These are phyloP conservation scores for Clepsis dumicolana DNA, from an alignment of 2,888 invertebrate species.

Conservation along the genomic window DNA sequence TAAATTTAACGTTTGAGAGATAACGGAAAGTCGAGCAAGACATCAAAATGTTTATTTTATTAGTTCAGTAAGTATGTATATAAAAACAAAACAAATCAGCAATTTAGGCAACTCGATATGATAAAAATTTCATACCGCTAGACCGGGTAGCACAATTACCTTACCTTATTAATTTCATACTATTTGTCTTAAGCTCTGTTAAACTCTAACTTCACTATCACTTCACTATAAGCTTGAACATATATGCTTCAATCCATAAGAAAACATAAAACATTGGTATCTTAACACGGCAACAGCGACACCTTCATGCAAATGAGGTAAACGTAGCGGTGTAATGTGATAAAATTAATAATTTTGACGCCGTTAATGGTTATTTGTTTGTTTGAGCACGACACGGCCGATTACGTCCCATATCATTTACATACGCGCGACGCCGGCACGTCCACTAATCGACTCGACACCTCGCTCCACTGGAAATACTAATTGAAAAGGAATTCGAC, in stretches of 20 bases:
- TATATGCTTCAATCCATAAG: slow-evolving; percentile 15
- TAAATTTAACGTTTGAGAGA: slow-evolving; percentile 20
- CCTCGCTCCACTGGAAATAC: slow-evolving; percentile 40
- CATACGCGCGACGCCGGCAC: slow-evolving; percentile 58
- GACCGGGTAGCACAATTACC: background rate
- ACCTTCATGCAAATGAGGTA: slow-evolving; percentile 65
- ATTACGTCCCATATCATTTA: slow-evolving; percentile 68
- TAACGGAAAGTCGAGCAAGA: slow-evolving; percentile 5
- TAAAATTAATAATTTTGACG: slow-evolving; percentile 79
- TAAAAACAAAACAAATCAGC: background rate
- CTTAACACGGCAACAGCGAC: slow-evolving; percentile 28
- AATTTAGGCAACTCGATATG: background rate
- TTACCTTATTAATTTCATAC: background rate
- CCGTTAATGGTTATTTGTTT: slow-evolving; percentile 77
- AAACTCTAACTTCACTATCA: background rate
- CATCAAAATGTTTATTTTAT: slow-evolving; percentile 1
- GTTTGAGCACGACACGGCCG: slow-evolving; percentile 69
- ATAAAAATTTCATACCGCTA: no score
- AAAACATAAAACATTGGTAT: slow-evolving; percentile 18
- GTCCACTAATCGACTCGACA: slow-evolving; percentile 46
- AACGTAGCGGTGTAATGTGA: slow-evolving; percentile 59
- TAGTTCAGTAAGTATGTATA: no score
- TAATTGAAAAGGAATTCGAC: slow-evolving; percentile 29
- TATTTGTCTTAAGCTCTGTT: background rate
- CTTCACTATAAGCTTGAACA: background rate